A percentile compares a stretch with the other conserved stretches of the same genome.
Evolutionary conservation across 2,113 vertebrate species (phyloP).

Genomic region (Falcunculus frontatus): DNA sequence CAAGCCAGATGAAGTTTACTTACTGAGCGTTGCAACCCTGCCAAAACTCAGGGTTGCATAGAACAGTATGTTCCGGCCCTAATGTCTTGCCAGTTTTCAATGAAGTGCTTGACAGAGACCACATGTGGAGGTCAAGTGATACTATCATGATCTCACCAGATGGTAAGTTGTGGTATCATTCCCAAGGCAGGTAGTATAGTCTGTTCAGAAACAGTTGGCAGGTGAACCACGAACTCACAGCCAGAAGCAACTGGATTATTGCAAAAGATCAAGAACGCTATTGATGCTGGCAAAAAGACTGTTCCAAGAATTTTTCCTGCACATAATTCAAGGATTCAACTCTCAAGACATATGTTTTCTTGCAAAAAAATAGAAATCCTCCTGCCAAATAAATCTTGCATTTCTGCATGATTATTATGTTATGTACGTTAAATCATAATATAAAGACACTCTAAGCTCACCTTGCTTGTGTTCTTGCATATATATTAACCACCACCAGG

Average conservation of each 20-base stretch:
- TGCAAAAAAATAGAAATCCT: background rate
- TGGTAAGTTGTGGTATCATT: conserved; percentile 2
- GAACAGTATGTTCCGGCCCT: conserved; percentile 38
- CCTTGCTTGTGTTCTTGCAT: background rate
- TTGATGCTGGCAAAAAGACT: background rate
- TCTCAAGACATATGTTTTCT: background rate
- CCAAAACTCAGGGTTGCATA: conserved; percentile 1
- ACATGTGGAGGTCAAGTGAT: conserved; percentile 21
- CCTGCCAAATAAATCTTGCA: background rate
- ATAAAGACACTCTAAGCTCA: background rate
- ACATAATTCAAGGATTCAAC: background rate
- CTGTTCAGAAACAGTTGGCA: conserved; percentile 37
- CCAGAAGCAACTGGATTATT: conserved; percentile 12
- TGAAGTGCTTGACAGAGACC: conserved; percentile 33
- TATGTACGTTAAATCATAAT: background rate
- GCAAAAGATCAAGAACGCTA: background rate
- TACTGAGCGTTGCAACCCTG: conserved; percentile 8
- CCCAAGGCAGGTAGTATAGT: conserved; percentile 29
- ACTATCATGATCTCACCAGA: conserved; percentile 20
- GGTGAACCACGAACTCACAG: background rate
- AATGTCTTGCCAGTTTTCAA: conserved; percentile 34
- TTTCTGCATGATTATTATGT: background rate
- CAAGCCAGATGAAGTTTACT: conserved; percentile 29
- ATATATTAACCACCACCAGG: background rate
- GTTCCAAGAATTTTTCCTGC: background rate